phyloP scores from a whole-genome alignment of 2,113 vertebrate species.

The Crocuta crocuta region DNA sequence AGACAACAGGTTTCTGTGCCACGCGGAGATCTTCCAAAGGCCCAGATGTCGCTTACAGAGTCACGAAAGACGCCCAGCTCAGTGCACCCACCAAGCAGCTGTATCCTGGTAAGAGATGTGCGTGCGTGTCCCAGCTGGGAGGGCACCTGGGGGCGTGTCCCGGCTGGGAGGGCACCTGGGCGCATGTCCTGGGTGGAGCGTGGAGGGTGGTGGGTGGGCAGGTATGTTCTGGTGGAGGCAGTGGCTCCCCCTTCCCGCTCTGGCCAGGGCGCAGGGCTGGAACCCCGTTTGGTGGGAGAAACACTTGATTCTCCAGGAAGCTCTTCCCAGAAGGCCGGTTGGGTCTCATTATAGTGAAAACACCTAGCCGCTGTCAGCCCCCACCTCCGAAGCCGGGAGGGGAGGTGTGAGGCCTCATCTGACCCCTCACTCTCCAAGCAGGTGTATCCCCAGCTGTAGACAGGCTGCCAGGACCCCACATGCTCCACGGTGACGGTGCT shows the following conservation, averaged over 20 bases:
- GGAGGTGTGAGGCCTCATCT: accelerated
- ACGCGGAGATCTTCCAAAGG: conserved; percentile 93
- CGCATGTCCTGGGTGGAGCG: too few species aligned
- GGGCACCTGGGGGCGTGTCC: not conserved
- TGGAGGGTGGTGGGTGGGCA: not conserved
- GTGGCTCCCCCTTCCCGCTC: accelerated
- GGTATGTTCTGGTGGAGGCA: too few species aligned
- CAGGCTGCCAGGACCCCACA: accelerated
- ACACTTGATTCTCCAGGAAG: accelerated
- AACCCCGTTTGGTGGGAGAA: accelerated
- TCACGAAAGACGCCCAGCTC: conserved; percentile 96
- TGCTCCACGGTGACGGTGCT: accelerated
- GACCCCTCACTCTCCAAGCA: accelerated
- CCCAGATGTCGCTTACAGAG: conserved; percentile 95
- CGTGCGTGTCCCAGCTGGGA: accelerated
- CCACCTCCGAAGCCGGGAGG: too few species aligned
- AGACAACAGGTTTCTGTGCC: conserved; percentile 95
- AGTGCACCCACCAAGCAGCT: conserved; percentile 97
- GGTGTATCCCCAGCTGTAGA: not conserved
- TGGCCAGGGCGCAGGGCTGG: accelerated
- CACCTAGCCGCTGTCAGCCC: accelerated
- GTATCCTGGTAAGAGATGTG: conserved; percentile 89
- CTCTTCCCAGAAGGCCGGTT: accelerated
- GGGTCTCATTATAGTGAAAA: not conserved
- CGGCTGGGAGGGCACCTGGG: not conserved